A percentile compares a stretch with the other conserved stretches of the same genome.
These are phyloP conservation scores for Mythimna loreyi DNA, from an alignment of 2,888 invertebrate genomes.

Conservation along the genomic window DNA sequence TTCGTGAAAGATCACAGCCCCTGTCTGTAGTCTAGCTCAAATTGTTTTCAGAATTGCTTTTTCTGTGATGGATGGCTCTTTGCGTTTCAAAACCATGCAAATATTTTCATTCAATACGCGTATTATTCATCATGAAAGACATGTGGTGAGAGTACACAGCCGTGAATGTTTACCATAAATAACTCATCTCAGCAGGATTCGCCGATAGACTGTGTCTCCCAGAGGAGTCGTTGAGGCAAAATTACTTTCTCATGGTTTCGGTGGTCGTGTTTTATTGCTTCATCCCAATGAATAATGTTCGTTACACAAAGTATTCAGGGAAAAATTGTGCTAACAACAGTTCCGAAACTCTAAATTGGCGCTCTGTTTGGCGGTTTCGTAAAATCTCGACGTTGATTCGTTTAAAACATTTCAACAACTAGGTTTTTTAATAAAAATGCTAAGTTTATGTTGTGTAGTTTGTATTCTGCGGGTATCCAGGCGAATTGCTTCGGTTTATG, in stretches of 20 bases:
- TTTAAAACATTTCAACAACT: slow-evolving; percentile 53
- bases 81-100: slow-evolving; percentile 2
- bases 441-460: slow-evolving; percentile 43
- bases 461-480: slow-evolving; percentile 31
- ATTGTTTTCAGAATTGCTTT: slow-evolving; percentile 37
- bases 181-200: slow-evolving; percentile 52
- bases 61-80: slow-evolving; percentile 23
- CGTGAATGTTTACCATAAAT: slow-evolving; percentile 53
- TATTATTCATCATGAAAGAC: slow-evolving; percentile 1
- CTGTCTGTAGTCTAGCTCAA: slow-evolving; percentile 16
- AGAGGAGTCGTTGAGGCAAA: slow-evolving; percentile 64
- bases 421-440: slow-evolving; percentile 51
- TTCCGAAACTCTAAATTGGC: slow-evolving; percentile 75
- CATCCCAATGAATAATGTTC: slow-evolving; percentile 70
- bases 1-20: slow-evolving; percentile 45
- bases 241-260: slow-evolving; percentile 67
- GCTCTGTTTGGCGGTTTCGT: slow-evolving; percentile 52
- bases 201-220: slow-evolving; percentile 58
- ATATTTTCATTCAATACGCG: slow-evolving; percentile 7
- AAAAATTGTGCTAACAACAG: slow-evolving; percentile 68
- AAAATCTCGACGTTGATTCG: slow-evolving; percentile 65
- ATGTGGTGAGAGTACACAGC: slow-evolving; percentile 30
- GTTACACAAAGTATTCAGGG: slow-evolving; percentile 58
- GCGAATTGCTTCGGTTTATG: slow-evolving; percentile 32
- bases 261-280: slow-evolving; percentile 71